Conservation (phyloP, 2,797 vertebrate genomes). For the Pelochelys cantorii region DNA sequence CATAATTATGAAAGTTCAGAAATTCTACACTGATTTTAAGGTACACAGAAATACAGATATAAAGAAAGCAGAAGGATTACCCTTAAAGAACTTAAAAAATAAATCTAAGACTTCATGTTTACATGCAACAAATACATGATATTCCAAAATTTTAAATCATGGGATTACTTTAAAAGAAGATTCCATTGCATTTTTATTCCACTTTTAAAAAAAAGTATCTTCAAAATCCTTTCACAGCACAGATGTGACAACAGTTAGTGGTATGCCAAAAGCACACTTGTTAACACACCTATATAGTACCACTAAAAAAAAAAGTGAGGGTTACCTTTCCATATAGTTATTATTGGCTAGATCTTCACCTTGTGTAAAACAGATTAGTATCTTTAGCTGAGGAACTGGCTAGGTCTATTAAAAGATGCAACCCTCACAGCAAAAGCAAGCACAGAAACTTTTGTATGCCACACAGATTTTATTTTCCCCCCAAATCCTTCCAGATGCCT, state of each 20-base stretch:
- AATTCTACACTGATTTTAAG: not conserved
- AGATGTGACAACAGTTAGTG: not conserved
- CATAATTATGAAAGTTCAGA: not conserved
- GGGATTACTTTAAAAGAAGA: not conserved
- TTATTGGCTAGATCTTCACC: not conserved
- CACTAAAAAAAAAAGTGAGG: not conserved
- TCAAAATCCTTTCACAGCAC: not conserved
- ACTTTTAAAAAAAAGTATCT: not conserved
- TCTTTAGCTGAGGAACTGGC: not conserved
- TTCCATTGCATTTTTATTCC: not conserved
- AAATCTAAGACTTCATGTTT: not conserved
- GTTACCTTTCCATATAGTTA: conserved; percentile 25
- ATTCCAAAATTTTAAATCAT: not conserved
- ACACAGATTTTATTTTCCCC: not conserved
- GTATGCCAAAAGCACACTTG: not conserved
- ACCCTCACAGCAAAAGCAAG: conserved; percentile 1
- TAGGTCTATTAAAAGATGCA: not conserved
- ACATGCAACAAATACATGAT: not conserved
- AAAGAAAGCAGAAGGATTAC: rapidly evolving
- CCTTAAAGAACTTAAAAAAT: not conserved
- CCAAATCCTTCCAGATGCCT: not conserved
- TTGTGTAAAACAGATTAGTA: not conserved
- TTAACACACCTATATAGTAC: rapidly evolving
- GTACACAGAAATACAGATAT: not conserved
- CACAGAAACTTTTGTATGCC: not conserved